phyloP scores from a whole-genome alignment of 2,797 vertebrate species.

The Cyprinella venusta region DNA sequence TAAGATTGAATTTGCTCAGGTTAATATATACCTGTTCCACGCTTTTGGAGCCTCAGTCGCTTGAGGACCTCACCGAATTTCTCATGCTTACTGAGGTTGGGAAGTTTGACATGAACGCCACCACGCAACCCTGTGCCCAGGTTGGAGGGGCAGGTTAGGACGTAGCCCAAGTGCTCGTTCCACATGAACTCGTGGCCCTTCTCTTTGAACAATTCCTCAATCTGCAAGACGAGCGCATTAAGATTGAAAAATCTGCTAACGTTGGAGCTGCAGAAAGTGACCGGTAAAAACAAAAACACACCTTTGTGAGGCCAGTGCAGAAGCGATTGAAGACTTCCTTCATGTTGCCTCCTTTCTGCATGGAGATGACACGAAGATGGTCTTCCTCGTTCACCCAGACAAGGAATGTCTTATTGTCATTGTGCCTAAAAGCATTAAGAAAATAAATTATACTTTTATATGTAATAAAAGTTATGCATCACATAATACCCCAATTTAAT shows the following conservation, averaged over 20 bases:
- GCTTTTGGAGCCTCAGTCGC: conserved; percentile 86
- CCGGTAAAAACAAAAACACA: conserved; percentile 56
- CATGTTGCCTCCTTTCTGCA: conserved; percentile 93
- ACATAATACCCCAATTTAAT: too few species aligned
- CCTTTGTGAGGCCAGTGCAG: conserved; percentile 86
- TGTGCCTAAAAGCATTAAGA: conserved; percentile 78
- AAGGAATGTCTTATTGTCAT: conserved; percentile 89
- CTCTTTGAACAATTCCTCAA: conserved; percentile 87
- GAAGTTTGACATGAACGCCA: conserved; percentile 87
- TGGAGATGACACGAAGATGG: conserved; percentile 90
- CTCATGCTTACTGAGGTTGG: conserved; percentile 85
- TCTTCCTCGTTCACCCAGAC: conserved; percentile 93
- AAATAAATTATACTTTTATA: too few species aligned
- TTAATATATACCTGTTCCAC: conserved; percentile 82
- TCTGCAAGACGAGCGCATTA: conserved; percentile 70
- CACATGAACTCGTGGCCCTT: conserved; percentile 89
- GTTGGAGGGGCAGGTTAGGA: conserved; percentile 90
- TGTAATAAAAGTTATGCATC: too few species aligned
- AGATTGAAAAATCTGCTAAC: background rate
- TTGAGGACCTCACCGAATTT: conserved; percentile 86
- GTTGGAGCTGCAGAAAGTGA: background rate
- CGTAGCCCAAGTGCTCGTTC: conserved; percentile 88
- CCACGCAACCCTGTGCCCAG: conserved; percentile 87
- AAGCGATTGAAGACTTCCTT: conserved; percentile 89
- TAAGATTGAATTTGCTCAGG: background rate